Evolutionary conservation across 2,888 invertebrate genomes (phyloP).

Genomic region (Monopis laevigella): DNA sequence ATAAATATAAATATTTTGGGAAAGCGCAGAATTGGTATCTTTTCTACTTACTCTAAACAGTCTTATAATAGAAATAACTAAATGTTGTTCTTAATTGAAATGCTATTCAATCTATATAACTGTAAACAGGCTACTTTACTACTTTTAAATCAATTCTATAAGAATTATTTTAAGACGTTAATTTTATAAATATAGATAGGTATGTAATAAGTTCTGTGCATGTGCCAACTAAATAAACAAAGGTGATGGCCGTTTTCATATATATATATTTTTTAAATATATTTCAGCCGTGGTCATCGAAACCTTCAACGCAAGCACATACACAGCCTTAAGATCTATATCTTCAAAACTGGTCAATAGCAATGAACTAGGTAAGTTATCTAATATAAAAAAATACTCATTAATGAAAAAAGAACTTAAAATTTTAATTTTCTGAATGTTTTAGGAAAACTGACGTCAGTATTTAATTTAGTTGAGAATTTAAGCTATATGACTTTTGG

Average conservation of each 20-base stretch:
- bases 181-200: no score
- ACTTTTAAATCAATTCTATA: no score
- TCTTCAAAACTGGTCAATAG: slow-evolving; percentile 70
- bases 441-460: slow-evolving; percentile 75
- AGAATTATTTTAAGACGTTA: no score
- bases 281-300: slow-evolving; percentile 67
- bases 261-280: not conserved
- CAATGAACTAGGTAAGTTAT: slow-evolving; percentile 64
- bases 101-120: not conserved
- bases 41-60: no score
- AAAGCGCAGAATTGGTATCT: no score
- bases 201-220: no score
- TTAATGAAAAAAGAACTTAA: no score
- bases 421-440: not conserved
- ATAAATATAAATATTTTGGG: no score
- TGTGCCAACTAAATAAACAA: no score
- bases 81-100: no score
- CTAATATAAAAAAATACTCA: not conserved
- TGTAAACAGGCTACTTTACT: not conserved
- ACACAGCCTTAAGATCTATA: slow-evolving; percentile 71
- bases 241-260: no score
- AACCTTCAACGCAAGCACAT: slow-evolving; percentile 70
- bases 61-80: no score
- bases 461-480: slow-evolving; percentile 77
- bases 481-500: slow-evolving; percentile 76